These are phyloP conservation scores for Dyspetes luteomarginatus DNA, from an alignment of 2,888 invertebrate genomes.

Conservation along the genomic window DNA sequence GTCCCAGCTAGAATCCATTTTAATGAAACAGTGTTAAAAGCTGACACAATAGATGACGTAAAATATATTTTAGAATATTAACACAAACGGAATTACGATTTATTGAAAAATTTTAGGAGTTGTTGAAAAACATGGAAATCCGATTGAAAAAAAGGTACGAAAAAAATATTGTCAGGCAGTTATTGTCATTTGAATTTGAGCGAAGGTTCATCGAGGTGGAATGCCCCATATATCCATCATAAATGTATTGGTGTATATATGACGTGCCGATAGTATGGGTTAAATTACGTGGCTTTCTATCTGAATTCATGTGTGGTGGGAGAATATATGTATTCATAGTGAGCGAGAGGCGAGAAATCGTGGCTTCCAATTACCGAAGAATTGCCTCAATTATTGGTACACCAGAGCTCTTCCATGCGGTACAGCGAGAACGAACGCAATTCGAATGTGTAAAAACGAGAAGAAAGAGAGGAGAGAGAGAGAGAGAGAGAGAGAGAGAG, in stretches of 20 bases:
- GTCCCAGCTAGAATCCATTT: too few relatives aligned
- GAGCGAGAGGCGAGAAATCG: constrained; percentile 48
- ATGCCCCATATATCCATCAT: background rate
- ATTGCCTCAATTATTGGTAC: constrained; percentile 52
- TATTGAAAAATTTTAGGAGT: too few relatives aligned
- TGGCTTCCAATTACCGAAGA: constrained; percentile 57
- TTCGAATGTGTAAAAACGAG: constrained; percentile 1
- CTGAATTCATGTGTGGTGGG: constrained; percentile 31
- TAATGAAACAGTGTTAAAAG: too few relatives aligned
- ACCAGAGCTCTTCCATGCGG: background rate
- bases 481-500: background rate
- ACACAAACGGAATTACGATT: too few relatives aligned
- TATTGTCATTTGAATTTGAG: background rate
- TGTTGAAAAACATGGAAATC: too few relatives aligned
- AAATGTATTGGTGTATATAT: background rate
- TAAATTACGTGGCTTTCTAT: constrained; percentile 51
- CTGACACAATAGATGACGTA: too few relatives aligned
- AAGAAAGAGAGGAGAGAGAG: background rate
- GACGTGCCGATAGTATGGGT: background rate
- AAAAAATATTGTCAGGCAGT: background rate
- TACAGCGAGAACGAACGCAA: background rate
- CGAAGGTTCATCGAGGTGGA: background rate
- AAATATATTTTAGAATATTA: too few relatives aligned
- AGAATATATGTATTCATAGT: constrained; percentile 45
- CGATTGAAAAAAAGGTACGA: background rate